Percentiles rank a stretch among this genome's conserved stretches.
Conservation (phyloP, 2,888 invertebrate genomes). For the Tipula helvola region DNA sequence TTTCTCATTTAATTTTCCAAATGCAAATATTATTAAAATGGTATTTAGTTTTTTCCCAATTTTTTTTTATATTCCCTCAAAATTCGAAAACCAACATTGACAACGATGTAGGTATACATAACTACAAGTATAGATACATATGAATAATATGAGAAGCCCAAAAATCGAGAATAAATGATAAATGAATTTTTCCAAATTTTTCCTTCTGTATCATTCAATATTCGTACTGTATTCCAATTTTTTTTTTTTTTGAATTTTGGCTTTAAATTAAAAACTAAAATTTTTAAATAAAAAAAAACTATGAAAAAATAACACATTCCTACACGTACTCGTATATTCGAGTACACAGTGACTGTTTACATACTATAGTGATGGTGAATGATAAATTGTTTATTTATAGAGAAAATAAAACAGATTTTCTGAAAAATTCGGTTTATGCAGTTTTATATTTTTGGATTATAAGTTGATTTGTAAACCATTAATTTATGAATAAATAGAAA, state of each 20-base stretch:
- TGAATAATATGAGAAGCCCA: background rate
- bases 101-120: background rate
- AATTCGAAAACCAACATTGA: background rate
- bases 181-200: background rate
- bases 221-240: background rate
- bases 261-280: background rate
- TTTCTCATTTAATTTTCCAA: slow-evolving; percentile 4
- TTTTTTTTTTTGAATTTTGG: background rate
- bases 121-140: background rate
- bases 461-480: background rate
- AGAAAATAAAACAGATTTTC: background rate
- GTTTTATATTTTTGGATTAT: background rate
- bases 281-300: background rate
- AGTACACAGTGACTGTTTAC: background rate
- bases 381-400: background rate
- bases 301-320: background rate
- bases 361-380: background rate
- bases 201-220: background rate
- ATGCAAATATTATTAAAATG: slow-evolving; percentile 4
- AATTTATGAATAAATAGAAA: background rate
- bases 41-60: background rate
- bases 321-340: background rate
- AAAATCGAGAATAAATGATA: background rate
- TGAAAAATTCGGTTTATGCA: background rate
- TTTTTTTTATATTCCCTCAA: background rate